phyloP scores from a whole-genome alignment of 2,888 invertebrate species.

The Strigamia maritima region DNA sequence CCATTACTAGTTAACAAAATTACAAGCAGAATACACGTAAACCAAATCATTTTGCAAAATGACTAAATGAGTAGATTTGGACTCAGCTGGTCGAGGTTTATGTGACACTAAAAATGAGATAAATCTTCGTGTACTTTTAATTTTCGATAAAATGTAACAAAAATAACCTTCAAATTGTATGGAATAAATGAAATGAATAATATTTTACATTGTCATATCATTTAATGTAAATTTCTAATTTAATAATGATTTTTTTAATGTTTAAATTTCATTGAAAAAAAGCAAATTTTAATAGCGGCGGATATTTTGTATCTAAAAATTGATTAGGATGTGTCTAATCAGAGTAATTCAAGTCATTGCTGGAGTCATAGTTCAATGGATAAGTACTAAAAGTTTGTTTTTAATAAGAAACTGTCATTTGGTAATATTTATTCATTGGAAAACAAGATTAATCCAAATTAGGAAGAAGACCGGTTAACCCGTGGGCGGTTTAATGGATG shows the following conservation, averaged over 20 bases:
- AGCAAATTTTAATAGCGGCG: background rate
- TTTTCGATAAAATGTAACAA: background rate
- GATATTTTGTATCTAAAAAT: background rate
- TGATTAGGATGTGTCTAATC: slow-evolving; percentile 10
- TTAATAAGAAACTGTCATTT: background rate
- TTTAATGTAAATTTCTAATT: too few species aligned
- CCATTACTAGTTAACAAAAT: background rate
- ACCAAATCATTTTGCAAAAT: background rate
- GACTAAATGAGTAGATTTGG: background rate
- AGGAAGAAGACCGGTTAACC: background rate
- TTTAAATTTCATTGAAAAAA: background rate
- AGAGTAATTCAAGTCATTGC: background rate
- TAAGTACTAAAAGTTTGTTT: background rate
- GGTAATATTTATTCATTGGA: background rate
- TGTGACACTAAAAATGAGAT: background rate
- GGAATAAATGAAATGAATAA: background rate
- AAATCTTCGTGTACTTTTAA: background rate
- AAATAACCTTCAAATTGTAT: background rate
- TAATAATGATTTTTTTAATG: too few species aligned
- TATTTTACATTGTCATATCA: background rate
- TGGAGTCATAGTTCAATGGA: background rate
- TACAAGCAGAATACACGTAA: background rate
- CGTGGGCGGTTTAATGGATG: background rate
- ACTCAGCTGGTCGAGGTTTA: background rate
- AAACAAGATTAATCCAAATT: background rate